Conservation (phyloP, 2,113 vertebrate species). For the Toxotes jaculatrix region DNA sequence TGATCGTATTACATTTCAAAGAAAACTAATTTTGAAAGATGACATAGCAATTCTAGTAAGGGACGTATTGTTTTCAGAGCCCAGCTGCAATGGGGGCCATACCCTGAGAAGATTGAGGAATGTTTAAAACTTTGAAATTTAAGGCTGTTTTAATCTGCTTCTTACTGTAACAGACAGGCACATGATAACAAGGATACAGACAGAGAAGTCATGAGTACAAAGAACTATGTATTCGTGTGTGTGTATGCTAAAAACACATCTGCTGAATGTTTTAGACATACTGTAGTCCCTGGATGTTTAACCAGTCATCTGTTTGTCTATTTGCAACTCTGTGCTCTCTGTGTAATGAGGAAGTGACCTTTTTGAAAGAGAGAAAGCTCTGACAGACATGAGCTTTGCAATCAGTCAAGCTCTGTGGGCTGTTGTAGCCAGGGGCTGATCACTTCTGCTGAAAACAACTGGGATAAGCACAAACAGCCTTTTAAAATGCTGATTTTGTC, state of each 20-base stretch:
- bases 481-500: neutral
- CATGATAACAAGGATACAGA: slow-evolving; percentile 21
- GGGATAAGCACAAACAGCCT: neutral
- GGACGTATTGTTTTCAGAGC: slow-evolving; percentile 63
- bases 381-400: neutral
- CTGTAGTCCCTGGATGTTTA: neutral
- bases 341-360: slow-evolving; percentile 33
- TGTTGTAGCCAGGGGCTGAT: neutral
- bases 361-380: slow-evolving; percentile 17
- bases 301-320: neutral
- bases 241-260: neutral
- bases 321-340: neutral
- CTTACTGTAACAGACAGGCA: slow-evolving; percentile 11
- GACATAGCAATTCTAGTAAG: slow-evolving; percentile 58
- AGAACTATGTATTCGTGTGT: neutral
- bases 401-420: neutral
- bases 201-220: slow-evolving; percentile 4
- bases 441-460: neutral
- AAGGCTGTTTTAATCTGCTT: slow-evolving; percentile 31
- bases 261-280: neutral
- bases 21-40: slow-evolving; percentile 36
- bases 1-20: slow-evolving; percentile 47
- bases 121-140: slow-evolving; percentile 38
- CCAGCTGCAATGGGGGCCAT: slow-evolving; percentile 60
- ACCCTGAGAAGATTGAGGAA: slow-evolving; percentile 37